A percentile compares a stretch with the other conserved stretches of the same genome.
phyloP scores from a whole-genome alignment of 2,888 invertebrate species.

The Drosophila testacea region DNA sequence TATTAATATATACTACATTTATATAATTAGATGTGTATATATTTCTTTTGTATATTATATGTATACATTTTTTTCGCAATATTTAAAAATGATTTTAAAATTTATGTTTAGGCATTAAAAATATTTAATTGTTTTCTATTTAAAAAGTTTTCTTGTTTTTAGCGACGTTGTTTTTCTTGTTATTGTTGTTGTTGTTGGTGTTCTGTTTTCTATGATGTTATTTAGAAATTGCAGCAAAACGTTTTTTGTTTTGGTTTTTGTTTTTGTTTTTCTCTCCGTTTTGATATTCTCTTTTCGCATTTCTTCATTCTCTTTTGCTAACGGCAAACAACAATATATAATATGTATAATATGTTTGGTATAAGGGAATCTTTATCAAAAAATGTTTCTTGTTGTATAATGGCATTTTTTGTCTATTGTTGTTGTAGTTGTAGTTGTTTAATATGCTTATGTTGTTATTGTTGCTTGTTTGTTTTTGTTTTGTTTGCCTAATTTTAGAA shows the following conservation, averaged over 20 bases:
- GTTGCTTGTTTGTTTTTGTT: slow-evolving; percentile 45
- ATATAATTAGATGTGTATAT: slow-evolving; percentile 9
- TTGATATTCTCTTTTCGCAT: slow-evolving; percentile 30
- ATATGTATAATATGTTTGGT: slow-evolving; percentile 42
- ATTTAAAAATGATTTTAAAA: slow-evolving; percentile 60
- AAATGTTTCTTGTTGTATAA: slow-evolving; percentile 41
- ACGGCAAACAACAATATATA: slow-evolving; percentile 74
- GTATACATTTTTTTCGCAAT: slow-evolving; percentile 36
- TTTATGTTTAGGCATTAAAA: slow-evolving; percentile 46
- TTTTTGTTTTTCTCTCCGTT: slow-evolving; percentile 78
- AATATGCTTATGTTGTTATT: slow-evolving; percentile 26
- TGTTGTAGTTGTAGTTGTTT: slow-evolving; percentile 55
- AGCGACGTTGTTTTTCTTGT: slow-evolving; percentile 70
- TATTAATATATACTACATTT: slow-evolving; percentile 23
- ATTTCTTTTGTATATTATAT: slow-evolving; percentile 18
- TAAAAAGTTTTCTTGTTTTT: slow-evolving; percentile 77
- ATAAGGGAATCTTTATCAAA: slow-evolving; percentile 53
- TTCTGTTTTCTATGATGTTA: slow-evolving; percentile 49
- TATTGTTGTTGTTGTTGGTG: slow-evolving; percentile 42
- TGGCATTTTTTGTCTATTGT: slow-evolving; percentile 54
- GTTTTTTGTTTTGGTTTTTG: slow-evolving; percentile 74
- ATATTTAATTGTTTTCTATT: slow-evolving; percentile 47
- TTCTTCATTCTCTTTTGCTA: slow-evolving; percentile 47
- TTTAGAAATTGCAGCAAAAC: slow-evolving; percentile 72
- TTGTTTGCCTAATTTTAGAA: slow-evolving; percentile 61